Base-by-base conservation (phyloP, 1,140 invertebrate genomes). In the Cydia splendana region DNA sequence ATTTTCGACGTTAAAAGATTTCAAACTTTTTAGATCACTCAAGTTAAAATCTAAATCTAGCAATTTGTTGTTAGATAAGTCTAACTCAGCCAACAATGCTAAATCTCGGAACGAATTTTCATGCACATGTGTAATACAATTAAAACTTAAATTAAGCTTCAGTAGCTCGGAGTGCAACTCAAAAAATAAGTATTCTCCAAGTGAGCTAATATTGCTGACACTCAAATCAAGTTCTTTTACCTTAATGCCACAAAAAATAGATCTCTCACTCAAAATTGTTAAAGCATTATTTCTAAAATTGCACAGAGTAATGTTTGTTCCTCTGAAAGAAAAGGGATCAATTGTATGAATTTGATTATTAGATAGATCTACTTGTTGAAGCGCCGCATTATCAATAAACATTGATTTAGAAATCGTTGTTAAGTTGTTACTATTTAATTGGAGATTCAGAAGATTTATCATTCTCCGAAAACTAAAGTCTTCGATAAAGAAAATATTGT, bases 61-160 rank as follows among this genome's bases (percentile, higher is more conserved):
- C 30, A 69, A 38, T 30, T 34, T 28, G 13, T 69, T 69, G 13
- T 69, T 69, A 34, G 65, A 69, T 69, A 69, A 34, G 30, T 69
- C 65, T 34, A 69, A 38, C 12, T 34, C 30, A 15, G 28, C 0
- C 12, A 69, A n/a, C 10, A 69, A 38, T 34, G 12, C 30, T 6
- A 69, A 69, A 69, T 13, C 0, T n/a, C 65, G 28, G n/a, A 69
- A 69, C 6, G 65, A 10, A n/a, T 69, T 69, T 30, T 69, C 24
- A 69, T 69, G 65, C 10, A 69, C 13, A 30, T 69, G 13, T 69
- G 65, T 12, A 15, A 69, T 69, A 15, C 2, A 69, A 38, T 69
- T 38, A n/a, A 30, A 34, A 69, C 65, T 69, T n/a, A 69, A 34
- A 6, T 69, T 69, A 13, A 69, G 65, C 6, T 3, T 34, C 30